phyloP scores from a whole-genome alignment of 2,113 vertebrate species.

The Amphilophus citrinellus region DNA sequence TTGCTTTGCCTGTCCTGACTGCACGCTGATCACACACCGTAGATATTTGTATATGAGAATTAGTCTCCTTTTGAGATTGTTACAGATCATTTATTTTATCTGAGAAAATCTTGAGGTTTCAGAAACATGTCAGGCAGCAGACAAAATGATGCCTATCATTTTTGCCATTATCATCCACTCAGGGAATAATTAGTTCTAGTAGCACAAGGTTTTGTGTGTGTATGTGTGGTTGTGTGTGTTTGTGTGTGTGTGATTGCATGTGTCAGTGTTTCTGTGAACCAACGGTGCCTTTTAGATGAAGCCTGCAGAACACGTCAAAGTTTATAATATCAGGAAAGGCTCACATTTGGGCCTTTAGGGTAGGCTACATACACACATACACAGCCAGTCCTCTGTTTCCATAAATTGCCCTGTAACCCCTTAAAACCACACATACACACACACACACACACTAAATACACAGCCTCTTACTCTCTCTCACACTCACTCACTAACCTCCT shows the following conservation, averaged over 20 bases:
- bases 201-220: background rate
- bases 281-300: slow-evolving; percentile 36
- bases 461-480: background rate
- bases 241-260: background rate
- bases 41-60: background rate
- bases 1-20: too few species aligned
- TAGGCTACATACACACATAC: slow-evolving; percentile 34
- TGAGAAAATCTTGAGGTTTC: background rate
- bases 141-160: background rate
- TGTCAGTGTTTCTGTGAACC: background rate
- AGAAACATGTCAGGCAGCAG: background rate
- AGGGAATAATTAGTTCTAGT: background rate
- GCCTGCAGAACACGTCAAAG: slow-evolving; percentile 53
- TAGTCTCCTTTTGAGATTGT: background rate
- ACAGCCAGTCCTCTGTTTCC: slow-evolving; percentile 26
- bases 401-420: slow-evolving; percentile 26
- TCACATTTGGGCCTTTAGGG: slow-evolving; percentile 33
- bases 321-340: slow-evolving; percentile 55
- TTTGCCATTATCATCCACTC: background rate
- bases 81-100: background rate
- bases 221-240: background rate
- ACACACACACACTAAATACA: slow-evolving; percentile 9
- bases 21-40: background rate
- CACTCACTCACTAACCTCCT: slow-evolving; percentile 10
- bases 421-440: background rate